Base-by-base conservation (phyloP, 37 sponge, comb jelly and placozoan genomes). In the Axinella damicornis region DNA sequence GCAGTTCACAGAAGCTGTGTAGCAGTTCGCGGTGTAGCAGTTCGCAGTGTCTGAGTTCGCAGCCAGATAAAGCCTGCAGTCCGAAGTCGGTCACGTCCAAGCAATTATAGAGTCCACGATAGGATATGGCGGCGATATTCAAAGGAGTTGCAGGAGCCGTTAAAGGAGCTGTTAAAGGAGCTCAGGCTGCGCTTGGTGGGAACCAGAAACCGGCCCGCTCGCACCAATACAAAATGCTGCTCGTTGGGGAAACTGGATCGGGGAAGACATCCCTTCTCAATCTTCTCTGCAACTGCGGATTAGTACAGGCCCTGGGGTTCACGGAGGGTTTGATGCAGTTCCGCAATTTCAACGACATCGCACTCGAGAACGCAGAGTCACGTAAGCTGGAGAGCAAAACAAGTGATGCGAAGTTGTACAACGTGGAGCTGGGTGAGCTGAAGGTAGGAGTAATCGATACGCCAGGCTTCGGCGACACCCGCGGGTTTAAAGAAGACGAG, bases 381-480 rank as follows among this genome's bases (percentile, higher is more conserved):
- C 34, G 39, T 21, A 1, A 73, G 2, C 73, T 73, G 88, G 74
- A 87, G 38, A 87, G 88, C 58, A 80, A 79, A 35, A 87, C 80
- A 20, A 74, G 12, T 0, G 75, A 40, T 59, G 62, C 67, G 1
- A 73, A 19, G 28, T 9, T 69, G 54, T 86, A 86, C 73, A 58
- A 55, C 15, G 33, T 71, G 2, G 41, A 27, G 6, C 25, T 87
- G 28, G 46, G 9, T 33, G 69, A 64, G 0, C 16, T 62, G 37
- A 72, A 56, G 24, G 34, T 86, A n/a, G 79, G 69, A 66, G 56
- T 86, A 0, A 86, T 86, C 21, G 86, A 86, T 53, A 78, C 79
- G 2, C 86, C 86, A 19, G 86, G 86, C 1, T 86, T 86, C 38
- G 81, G 81, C 0, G 74, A 80, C 25, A 72, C 80, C 5, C 74